Evolutionary conservation across 2,113 vertebrate species (phyloP).

Genomic region (Alethe diademata): DNA sequence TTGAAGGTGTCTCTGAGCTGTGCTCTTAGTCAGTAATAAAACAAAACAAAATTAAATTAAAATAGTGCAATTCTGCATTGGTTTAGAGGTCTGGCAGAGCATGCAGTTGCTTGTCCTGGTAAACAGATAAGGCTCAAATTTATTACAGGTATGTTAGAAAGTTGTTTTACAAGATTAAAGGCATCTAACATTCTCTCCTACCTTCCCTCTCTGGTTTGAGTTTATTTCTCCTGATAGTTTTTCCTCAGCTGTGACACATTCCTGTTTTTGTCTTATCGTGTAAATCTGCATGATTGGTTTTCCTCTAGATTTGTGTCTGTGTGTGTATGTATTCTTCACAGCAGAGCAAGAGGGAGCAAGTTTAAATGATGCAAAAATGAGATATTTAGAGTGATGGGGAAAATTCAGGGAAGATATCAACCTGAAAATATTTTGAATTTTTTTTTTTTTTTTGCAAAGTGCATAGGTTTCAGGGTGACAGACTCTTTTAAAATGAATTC

Average conservation of each 20-base stretch:
- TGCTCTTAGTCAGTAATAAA: not conserved
- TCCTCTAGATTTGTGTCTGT: not conserved
- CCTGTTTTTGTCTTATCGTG: not conserved
- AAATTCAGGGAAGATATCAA: not conserved
- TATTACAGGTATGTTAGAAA: not conserved
- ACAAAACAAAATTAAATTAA: not conserved
- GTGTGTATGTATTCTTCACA: not conserved
- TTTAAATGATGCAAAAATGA: not conserved
- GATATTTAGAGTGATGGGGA: not conserved
- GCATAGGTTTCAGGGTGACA: not conserved
- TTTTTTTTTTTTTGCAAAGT: not conserved
- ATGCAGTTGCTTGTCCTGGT: not conserved
- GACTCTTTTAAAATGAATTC: not conserved
- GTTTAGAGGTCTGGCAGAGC: not conserved
- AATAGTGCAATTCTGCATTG: not conserved
- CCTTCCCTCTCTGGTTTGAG: not conserved
- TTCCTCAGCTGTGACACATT: not conserved
- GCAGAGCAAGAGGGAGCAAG: not conserved
- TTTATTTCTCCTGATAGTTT: not conserved
- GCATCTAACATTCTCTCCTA: not conserved
- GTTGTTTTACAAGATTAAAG: not conserved
- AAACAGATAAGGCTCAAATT: not conserved
- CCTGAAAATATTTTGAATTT: conserved; percentile 23
- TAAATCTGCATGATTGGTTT: not conserved
- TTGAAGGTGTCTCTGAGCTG: not conserved